These are phyloP conservation scores for Chymomyza costata DNA, from an alignment of 1,140 invertebrate genomes.

Conservation along the genomic window DNA sequence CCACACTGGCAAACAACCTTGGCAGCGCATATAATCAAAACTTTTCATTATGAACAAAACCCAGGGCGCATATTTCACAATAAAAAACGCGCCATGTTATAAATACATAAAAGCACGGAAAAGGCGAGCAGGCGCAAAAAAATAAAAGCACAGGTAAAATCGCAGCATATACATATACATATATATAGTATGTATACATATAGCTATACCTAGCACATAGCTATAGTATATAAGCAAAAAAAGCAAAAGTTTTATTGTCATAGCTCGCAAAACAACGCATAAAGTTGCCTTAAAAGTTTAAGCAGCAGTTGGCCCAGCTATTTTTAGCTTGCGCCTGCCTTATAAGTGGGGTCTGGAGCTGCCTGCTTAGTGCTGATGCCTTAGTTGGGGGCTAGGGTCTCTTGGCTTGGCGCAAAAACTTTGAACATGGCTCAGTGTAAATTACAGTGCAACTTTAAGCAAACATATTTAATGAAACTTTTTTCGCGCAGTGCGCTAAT, in stretches of 20 bases:
- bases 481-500: conserved; percentile 47
- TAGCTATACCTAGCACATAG: conserved; percentile 10
- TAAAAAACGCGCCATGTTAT: conserved; percentile 50
- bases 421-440: conserved; percentile 33
- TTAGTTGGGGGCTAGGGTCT: no score
- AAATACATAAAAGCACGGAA: conserved; percentile 49
- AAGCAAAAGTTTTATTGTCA: conserved; percentile 69
- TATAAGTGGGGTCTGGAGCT: no score
- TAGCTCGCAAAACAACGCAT: conserved; percentile 44
- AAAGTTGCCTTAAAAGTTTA: conserved; percentile 68
- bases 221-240: conserved; percentile 31
- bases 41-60: conserved; percentile 51
- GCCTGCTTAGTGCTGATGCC: no score
- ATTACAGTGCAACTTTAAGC: conserved; percentile 63
- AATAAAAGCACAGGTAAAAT: conserved; percentile 28
- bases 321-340: no score
- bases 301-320: conserved; percentile 27
- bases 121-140: no score
- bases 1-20: conserved; percentile 1
- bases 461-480: conserved; percentile 68
- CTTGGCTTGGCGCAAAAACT: conserved; percentile 28
- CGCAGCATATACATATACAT: neutral
- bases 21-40: conserved; percentile 62
- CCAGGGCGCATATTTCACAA: conserved; percentile 45
- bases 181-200: conserved; percentile 1